Evolutionary conservation across 1,140 invertebrate genomes (phyloP).

Genomic region (Drosophila mayri): DNA sequence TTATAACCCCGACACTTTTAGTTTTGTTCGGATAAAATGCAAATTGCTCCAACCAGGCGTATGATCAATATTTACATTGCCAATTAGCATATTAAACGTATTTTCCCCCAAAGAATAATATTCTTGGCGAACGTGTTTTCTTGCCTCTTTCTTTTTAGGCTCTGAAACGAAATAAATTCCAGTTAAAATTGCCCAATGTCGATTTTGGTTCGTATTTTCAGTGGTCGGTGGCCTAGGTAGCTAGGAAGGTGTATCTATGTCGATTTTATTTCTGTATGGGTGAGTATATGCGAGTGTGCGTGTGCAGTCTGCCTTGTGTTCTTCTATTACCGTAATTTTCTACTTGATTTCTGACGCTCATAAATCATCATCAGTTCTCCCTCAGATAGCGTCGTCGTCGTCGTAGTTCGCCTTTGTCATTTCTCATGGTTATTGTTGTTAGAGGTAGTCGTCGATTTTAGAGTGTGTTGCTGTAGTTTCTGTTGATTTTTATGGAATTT

Average conservation of each 20-base stretch:
- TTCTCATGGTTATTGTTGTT: conserved; percentile 53
- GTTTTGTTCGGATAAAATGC: conserved; percentile 68
- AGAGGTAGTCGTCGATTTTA: conserved; percentile 71
- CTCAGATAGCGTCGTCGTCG: conserved; percentile 68
- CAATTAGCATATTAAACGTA: conserved; percentile 67
- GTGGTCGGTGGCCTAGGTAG: conserved; percentile 13
- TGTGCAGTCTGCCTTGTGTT: conserved; percentile 52
- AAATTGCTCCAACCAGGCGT: conserved; percentile 65
- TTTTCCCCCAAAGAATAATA: not conserved
- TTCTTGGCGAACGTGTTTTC: conserved; percentile 4
- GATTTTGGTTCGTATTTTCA: conserved; percentile 17
- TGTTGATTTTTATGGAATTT: conserved; percentile 72
- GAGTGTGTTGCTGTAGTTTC: conserved; percentile 35
- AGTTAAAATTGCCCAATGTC: conserved; percentile 64
- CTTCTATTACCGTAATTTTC: conserved; percentile 83
- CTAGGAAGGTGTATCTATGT: conserved; percentile 32
- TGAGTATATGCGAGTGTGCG: not conserved
- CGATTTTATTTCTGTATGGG: not conserved
- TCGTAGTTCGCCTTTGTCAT: conserved; percentile 48
- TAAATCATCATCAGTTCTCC: conserved; percentile 82
- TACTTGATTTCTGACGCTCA: conserved; percentile 84
- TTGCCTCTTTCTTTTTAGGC: conserved; percentile 1
- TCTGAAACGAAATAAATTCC: conserved; percentile 57
- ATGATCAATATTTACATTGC: conserved; percentile 64
- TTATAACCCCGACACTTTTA: conserved; percentile 71